phyloP scores from a whole-genome alignment of 1,140 invertebrate genomes.

The Aplysia californica region DNA sequence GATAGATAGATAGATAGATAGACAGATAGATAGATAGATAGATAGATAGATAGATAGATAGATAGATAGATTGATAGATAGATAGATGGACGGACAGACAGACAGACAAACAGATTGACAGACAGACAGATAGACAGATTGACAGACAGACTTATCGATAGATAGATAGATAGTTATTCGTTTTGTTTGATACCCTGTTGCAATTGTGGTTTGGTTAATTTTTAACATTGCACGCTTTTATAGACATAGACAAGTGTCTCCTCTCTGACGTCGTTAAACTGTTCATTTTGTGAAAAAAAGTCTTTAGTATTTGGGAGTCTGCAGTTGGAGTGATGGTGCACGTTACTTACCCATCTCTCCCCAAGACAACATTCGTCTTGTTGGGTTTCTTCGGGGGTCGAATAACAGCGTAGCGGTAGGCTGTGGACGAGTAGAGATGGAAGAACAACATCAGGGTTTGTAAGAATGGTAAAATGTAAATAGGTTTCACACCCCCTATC shows the following conservation, averaged over 20 bases:
- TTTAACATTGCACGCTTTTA: background rate
- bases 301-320: background rate
- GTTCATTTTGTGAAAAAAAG: background rate
- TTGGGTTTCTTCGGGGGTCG: slow-evolving; percentile 24
- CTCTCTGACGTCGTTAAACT: background rate
- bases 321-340: background rate
- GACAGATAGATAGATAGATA: too few species aligned
- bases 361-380: slow-evolving; percentile 24
- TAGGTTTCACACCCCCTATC: too few species aligned
- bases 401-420: slow-evolving; percentile 20
- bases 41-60: background rate
- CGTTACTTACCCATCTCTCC: slow-evolving; percentile 21
- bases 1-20: too few species aligned
- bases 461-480: too few species aligned
- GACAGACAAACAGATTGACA: too few species aligned
- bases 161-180: too few species aligned
- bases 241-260: background rate
- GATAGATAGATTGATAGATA: too few species aligned
- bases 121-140: too few species aligned
- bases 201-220: background rate
- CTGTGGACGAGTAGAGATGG: background rate
- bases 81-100: too few species aligned
- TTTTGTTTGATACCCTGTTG: background rate
- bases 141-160: too few species aligned
- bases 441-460: background rate